Evolutionary conservation across 2,113 vertebrate genomes (phyloP), one percentile per base, ranked within the genome.

Genomic region (Ictalurus furcatus): DNA sequence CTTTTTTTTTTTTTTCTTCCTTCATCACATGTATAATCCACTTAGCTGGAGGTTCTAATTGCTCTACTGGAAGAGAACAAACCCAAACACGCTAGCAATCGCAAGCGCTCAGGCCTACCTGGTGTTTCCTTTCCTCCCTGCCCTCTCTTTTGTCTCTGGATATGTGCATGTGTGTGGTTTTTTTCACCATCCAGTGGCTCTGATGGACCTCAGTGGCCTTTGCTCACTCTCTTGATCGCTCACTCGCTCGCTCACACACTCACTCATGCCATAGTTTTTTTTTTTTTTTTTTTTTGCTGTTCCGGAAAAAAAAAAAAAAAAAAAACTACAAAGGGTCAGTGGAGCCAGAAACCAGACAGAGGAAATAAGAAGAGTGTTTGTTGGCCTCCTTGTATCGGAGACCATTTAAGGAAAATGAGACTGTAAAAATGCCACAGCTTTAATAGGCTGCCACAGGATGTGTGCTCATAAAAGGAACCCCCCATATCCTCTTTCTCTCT

Each of bases 361-460:
- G 92, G 93, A 94, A 94, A 92, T 91, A 90, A 88, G 90, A 88
- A 76, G 85, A 89, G 89, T 78, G 90, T 93, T 93, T 92, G 90
- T 93, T 91, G 91, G 94, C 89, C 93, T 92, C 91, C 88, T 91
- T 86, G 82, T 92, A 91, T 91, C 87, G 87, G 90, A 91, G 90
- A 92, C 91, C 87, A 88, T 90, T 92, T 89, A 90, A 93, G 90
- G 90, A 91, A 93, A 93, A 94, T 86, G 90, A 95, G 94, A 93
- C 91, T 92, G 92, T 95, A 94, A 95, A 95, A 95, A 93, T 92
- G 93, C 92, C 93, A 92, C 79, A 89, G 91, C 85, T 91, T 93
- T 94, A 93, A 94, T 93, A 92, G 93, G 92, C 93, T 89, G 91
- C 93, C 91, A 93, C 93, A 94, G 93, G 93, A 94, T 92, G 92